Conservation (phyloP, 2,888 invertebrate species). For the Punctoribates punctum region DNA sequence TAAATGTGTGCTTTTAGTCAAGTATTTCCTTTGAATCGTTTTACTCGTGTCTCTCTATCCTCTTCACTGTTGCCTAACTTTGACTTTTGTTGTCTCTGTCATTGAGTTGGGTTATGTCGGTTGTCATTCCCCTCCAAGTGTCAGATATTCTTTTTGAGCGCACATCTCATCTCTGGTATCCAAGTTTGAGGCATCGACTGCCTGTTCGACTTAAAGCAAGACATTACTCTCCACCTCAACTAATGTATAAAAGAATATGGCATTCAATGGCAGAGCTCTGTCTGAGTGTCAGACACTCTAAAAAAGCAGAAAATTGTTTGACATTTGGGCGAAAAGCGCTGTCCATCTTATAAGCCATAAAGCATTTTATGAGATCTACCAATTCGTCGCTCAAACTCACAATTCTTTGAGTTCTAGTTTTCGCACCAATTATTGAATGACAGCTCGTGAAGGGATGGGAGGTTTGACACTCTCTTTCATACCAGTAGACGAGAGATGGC, state of each 20-base stretch:
- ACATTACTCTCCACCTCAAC: slow-evolving; percentile 13
- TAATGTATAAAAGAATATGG: slow-evolving; percentile 37
- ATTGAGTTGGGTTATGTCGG: neutral
- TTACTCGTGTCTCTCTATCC: slow-evolving; percentile 29
- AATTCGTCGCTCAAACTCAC: slow-evolving; percentile 19
- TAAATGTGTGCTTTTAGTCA: slow-evolving; percentile 37
- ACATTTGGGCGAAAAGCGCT: slow-evolving; percentile 24
- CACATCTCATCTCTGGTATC: slow-evolving; percentile 33
- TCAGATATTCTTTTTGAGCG: slow-evolving; percentile 27
- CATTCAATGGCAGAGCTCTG: slow-evolving; percentile 19
- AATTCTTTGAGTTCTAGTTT: neutral
- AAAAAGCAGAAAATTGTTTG: slow-evolving; percentile 38
- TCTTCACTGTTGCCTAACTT: neutral
- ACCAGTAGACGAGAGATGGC: neutral
- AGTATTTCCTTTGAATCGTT: slow-evolving; percentile 29
- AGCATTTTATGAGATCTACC: slow-evolving; percentile 35
- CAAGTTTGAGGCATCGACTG: slow-evolving; percentile 23
- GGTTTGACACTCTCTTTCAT: slow-evolving; percentile 15
- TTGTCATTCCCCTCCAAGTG: slow-evolving; percentile 27
- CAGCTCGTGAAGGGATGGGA: slow-evolving; percentile 24
- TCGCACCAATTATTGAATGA: slow-evolving; percentile 33
- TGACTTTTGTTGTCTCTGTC: slow-evolving; percentile 18
- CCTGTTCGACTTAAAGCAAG: slow-evolving; percentile 18
- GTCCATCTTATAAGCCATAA: slow-evolving; percentile 19
- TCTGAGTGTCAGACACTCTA: neutral